phyloP scores from a whole-genome alignment of 2,888 invertebrate species.

The Aleiodes testaceus region DNA sequence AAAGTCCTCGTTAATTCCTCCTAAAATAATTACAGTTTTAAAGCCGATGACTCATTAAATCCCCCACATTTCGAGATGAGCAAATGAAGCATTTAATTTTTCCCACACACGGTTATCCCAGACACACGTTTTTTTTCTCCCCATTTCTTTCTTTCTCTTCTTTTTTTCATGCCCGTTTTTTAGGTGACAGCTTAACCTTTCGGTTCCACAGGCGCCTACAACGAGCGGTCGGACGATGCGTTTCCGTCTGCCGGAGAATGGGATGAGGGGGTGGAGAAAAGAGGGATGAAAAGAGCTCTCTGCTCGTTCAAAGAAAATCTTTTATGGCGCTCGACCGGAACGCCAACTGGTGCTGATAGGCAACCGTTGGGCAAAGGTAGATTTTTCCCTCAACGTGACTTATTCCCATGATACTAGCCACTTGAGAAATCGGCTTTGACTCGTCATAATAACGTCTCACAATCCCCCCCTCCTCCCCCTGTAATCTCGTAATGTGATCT shows the following conservation, averaged over 20 bases:
- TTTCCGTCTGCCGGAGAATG: conserved; percentile 18
- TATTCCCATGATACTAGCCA: neutral
- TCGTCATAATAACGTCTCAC: neutral
- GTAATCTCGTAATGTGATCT: neutral
- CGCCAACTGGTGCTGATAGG: conserved; percentile 26
- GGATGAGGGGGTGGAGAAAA: neutral
- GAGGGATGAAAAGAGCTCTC: conserved; percentile 21
- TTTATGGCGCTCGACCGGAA: conserved; percentile 43
- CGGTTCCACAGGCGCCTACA: neutral
- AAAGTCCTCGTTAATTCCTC: too few relatives aligned
- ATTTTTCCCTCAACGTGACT: conserved; percentile 14
- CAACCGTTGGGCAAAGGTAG: conserved; percentile 5
- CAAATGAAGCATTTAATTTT: too few relatives aligned
- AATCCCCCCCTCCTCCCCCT: too few relatives aligned
- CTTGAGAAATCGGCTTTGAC: conserved; percentile 7
- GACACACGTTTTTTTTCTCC: neutral
- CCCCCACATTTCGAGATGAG: too few relatives aligned
- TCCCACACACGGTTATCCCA: too few relatives aligned
- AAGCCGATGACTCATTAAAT: too few relatives aligned
- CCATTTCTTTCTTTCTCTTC: conserved; percentile 29
- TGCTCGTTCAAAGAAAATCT: conserved; percentile 45
- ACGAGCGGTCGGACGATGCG: conserved; percentile 25
- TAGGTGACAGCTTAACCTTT: conserved; percentile 37
- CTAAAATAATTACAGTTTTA: too few relatives aligned
- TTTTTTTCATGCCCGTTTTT: conserved; percentile 31